These are phyloP conservation scores for Xenopus petersii DNA, from an alignment of 2,797 vertebrate genomes.

Conservation along the genomic window DNA sequence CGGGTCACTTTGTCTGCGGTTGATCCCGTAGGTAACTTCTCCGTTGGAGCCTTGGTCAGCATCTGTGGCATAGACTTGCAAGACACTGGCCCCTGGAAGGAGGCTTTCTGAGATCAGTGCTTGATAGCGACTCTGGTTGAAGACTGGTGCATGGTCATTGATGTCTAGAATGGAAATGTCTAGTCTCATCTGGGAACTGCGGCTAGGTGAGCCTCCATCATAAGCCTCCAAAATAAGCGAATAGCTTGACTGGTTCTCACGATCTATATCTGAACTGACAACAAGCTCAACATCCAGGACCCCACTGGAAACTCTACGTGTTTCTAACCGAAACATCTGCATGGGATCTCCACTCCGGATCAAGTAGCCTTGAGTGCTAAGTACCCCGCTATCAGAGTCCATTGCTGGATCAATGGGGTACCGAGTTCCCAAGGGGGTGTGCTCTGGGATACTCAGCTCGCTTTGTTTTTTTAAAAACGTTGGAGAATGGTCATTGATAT, in stretches of 20 bases:
- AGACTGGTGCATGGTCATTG: conserved; percentile 92
- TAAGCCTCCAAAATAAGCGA: conserved; percentile 90
- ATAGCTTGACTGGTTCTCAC: conserved; percentile 83
- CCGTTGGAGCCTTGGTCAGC: conserved; percentile 89
- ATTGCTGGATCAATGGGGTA: conserved; percentile 89
- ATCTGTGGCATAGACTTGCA: conserved; percentile 92
- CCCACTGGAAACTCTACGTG: conserved; percentile 79
- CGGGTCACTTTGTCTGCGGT: conserved; percentile 90
- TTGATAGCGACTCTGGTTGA: conserved; percentile 97
- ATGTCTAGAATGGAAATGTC: conserved; percentile 88
- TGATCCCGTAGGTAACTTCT: conserved; percentile 90
- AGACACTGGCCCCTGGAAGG: conserved; percentile 84
- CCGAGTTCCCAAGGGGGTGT: conserved; percentile 81
- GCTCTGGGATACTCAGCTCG: conserved; percentile 85
- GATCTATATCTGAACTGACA: conserved; percentile 80
- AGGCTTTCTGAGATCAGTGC: conserved; percentile 90
- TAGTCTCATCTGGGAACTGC: conserved; percentile 80
- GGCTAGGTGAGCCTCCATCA: conserved; percentile 87
- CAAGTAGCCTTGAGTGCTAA: conserved; percentile 89
- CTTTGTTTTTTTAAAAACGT: conserved; percentile 73
- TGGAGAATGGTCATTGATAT: conserved; percentile 93
- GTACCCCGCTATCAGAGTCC: conserved; percentile 82
- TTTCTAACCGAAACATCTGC: conserved; percentile 87
- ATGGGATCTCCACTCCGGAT: conserved; percentile 84
- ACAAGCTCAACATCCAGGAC: conserved; percentile 86